Evolutionary conservation across 53 echinoderm and acorn worm genomes (phyloP).

Genomic region (Glandiceps talaboti): DNA sequence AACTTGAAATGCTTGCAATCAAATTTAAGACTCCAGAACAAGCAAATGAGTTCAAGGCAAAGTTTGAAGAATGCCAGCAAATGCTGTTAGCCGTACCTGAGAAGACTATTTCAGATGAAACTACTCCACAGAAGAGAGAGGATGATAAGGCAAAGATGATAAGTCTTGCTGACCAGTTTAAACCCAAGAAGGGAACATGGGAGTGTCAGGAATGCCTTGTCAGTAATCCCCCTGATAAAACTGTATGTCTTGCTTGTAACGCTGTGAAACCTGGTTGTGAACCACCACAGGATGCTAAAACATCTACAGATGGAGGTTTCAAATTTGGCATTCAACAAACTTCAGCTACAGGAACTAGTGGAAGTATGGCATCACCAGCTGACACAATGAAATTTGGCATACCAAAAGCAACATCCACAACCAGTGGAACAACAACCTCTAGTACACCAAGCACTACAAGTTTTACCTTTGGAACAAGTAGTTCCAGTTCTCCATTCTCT

Average conservation of each 20-base stretch:
- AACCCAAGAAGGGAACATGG: constrained; percentile 49
- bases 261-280: constrained; percentile 42
- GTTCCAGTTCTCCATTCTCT: neutral
- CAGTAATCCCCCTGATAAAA: constrained; percentile 22
- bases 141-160: neutral
- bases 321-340: no score
- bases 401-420: neutral
- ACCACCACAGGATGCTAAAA: neutral
- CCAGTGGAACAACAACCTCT: constrained; percentile 1
- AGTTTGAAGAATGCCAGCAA: constrained; percentile 23
- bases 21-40: neutral
- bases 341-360: no score
- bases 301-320: no score
- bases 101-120: neutral
- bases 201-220: constrained; percentile 46
- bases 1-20: neutral
- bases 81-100: neutral
- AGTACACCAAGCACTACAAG: no score
- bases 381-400: neutral
- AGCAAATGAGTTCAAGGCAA: neutral
- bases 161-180: constrained; percentile 32
- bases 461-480: neutral
- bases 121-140: neutral
- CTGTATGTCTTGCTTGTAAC: constrained; percentile 47
- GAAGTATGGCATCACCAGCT: no score